Evolutionary conservation across 2,113 vertebrate species (phyloP), one percentile per base, ranked within the genome.

Genomic region (Boulengeromyrus knoepffleri): DNA sequence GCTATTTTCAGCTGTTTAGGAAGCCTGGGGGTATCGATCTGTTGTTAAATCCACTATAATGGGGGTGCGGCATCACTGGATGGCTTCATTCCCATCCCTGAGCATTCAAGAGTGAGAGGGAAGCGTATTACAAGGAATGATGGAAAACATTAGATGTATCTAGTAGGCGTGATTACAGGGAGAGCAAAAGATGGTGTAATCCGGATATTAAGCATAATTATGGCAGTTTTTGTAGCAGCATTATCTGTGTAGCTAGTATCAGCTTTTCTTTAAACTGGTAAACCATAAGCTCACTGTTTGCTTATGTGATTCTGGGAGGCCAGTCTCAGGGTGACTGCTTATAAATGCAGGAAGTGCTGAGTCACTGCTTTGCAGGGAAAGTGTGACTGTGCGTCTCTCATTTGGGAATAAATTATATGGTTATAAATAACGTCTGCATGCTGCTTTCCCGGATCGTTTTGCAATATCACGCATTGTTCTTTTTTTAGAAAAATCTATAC

Each of bases 1-100:
- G 47, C 74, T 89, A 89, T 89, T 84, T 84, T 84, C 27, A n/a
- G 50, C 31, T 6, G 49, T 80, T 15, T 31, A 45, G 47, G 47
- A 84, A 52, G 88, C 70, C 70, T 31, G 46, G 88, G 47, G 77
- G n/a, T 84, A 74, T 49, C 74, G 36, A 36, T 50, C 27, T 50
- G 47, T 74, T 39, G 88, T 80, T 49, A 87, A 24, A 52, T 39
- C n/a, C 46, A 19, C 66, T 77, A 17, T 36, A 31, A 24, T 80
- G 70, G 46, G 52, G 88, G 58, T 1, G 62, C 27, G 31, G n/a
- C 39, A 36, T 19, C 74, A 87, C 80, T 90, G 85, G 70, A 53
- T 52, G 88, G 89, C 56, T 89, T 92, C 90, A 80, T 88, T 77
- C 31, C 17, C 50, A 31, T 85, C 83, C 83, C 19, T n/a, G 53